Percentiles rank a stretch among this genome's conserved stretches.
Conservation (phyloP, 2,888 invertebrate genomes). For the Odontomyia ornata region DNA sequence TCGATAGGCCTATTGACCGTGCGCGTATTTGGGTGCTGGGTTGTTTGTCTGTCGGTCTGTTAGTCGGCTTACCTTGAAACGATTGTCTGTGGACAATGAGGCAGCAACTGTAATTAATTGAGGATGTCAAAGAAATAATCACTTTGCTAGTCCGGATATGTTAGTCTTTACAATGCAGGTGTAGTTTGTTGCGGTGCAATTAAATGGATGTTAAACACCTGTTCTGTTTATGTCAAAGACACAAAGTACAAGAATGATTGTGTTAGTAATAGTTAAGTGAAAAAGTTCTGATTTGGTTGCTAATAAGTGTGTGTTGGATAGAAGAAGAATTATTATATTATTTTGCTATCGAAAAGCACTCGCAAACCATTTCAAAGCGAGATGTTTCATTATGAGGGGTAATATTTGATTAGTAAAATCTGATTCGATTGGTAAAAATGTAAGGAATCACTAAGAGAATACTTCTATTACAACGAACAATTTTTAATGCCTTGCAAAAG, state of each 20-base stretch:
- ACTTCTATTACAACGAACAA: too few relatives aligned
- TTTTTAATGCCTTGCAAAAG: too few relatives aligned
- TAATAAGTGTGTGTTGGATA: too few relatives aligned
- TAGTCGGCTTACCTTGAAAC: not conserved
- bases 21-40: not conserved
- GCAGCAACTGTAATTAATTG: constrained; percentile 23
- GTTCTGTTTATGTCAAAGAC: not conserved
- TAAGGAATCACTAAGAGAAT: too few relatives aligned
- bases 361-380: too few relatives aligned
- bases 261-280: too few relatives aligned
- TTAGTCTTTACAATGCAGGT: not conserved
- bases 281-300: too few relatives aligned
- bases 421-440: too few relatives aligned
- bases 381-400: too few relatives aligned
- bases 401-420: too few relatives aligned
- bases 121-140: constrained; percentile 41
- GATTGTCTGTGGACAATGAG: not conserved
- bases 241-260: not conserved
- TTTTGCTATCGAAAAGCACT: too few relatives aligned
- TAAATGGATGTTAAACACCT: not conserved
- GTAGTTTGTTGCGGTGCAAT: not conserved
- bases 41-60: not conserved
- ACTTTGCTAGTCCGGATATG: constrained; percentile 6
- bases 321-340: too few relatives aligned
- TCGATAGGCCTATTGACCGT: not conserved